A percentile compares a stretch with the other conserved stretches of the same genome.
phyloP scores from a whole-genome alignment of 1,140 invertebrate genomes.

The Pachyrhynchus sulphureomaculatus region DNA sequence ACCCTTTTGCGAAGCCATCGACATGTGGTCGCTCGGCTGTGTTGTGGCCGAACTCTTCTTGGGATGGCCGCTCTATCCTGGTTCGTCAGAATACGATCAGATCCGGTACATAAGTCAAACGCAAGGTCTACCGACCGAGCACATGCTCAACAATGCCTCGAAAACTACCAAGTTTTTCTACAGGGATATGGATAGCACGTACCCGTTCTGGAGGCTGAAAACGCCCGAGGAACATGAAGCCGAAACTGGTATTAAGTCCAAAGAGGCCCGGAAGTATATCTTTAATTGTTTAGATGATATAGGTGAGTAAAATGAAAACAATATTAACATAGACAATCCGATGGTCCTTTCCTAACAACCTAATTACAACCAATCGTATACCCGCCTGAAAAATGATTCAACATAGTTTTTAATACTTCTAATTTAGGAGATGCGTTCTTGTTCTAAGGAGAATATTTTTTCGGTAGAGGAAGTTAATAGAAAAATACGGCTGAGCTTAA shows the following conservation, averaged over 20 bases:
- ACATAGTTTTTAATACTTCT: no score
- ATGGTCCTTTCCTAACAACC: no score
- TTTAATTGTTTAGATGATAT: conserved; percentile 99
- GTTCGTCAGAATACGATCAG: conserved; percentile 99
- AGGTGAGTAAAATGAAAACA: no score
- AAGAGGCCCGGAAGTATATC: conserved; percentile 99
- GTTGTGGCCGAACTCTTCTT: conserved; percentile 99
- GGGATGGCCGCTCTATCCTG: conserved; percentile 99
- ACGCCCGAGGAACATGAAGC: conserved; percentile 97
- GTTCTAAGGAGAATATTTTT: no score
- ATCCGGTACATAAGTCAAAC: conserved; percentile 89
- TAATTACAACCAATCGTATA: no score
- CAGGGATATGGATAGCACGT: conserved; percentile 92
- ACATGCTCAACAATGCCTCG: conserved; percentile 98
- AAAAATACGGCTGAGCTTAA: no score
- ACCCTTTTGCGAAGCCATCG: conserved; percentile 99
- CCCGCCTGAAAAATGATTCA: no score
- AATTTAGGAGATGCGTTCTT: no score
- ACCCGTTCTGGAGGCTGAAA: conserved; percentile 97
- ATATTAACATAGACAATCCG: no score
- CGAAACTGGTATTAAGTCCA: conserved; percentile 97
- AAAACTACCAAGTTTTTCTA: conserved; percentile 99
- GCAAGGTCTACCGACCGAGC: conserved; percentile 87
- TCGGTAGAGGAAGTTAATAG: no score
- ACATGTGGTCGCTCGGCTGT: conserved; percentile 99